Percentiles rank a stretch among this genome's conserved stretches.
Evolutionary conservation across 2,113 vertebrate genomes (phyloP).

Genomic region (Xyrauchen texanus): DNA sequence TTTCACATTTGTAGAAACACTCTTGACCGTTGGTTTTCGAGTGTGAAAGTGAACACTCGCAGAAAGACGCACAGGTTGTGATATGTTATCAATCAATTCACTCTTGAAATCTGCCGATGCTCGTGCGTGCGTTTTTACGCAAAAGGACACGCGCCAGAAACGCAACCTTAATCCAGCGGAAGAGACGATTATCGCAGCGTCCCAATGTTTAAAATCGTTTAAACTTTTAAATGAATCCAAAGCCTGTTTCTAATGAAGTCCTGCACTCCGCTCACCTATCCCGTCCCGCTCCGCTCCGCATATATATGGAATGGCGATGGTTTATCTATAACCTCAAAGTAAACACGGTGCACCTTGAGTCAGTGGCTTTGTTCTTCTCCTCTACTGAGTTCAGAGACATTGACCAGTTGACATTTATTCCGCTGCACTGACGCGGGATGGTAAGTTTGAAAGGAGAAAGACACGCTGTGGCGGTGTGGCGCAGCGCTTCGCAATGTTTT

Average conservation of each 20-base stretch:
- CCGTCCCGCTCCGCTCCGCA: slow-evolving; percentile 4
- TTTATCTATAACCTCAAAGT: neutral
- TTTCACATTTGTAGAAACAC: neutral
- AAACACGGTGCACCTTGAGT: neutral
- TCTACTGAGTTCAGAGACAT: neutral
- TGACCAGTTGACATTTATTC: neutral
- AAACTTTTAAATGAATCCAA: slow-evolving; percentile 22
- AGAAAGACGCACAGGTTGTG: neutral
- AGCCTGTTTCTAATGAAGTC: neutral
- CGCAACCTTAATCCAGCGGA: neutral
- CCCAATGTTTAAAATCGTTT: neutral
- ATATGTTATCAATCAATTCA: neutral
- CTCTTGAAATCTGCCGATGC: slow-evolving; percentile 16
- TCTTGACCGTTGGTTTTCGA: too few relatives aligned
- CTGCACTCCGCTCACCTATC: slow-evolving; percentile 38
- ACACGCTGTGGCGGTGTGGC: slow-evolving; percentile 9
- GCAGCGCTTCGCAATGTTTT: slow-evolving; percentile 11
- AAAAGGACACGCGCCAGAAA: slow-evolving; percentile 10
- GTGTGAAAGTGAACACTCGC: neutral
- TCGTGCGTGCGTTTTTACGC: slow-evolving; percentile 16
- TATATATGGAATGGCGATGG: neutral
- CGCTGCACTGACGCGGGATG: slow-evolving; percentile 18
- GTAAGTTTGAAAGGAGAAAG: slow-evolving; percentile 24
- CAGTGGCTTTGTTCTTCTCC: neutral
- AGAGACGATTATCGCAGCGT: neutral